Evolutionary conservation across 53 echinoderm and acorn worm species (phyloP).

Genomic region (Henricia sp.): DNA sequence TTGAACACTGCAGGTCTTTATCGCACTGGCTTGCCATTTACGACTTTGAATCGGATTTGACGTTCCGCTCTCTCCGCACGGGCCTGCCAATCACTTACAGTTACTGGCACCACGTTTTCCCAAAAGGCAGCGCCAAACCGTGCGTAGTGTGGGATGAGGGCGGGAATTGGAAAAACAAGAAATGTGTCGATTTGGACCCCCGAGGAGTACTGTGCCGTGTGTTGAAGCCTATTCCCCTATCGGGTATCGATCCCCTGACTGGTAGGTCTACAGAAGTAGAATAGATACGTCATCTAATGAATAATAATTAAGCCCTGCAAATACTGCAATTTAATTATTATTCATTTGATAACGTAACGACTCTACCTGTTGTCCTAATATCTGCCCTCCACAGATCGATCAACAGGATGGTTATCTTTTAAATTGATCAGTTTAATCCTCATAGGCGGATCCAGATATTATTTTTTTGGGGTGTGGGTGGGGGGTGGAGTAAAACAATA

Average conservation of each 20-base stretch:
- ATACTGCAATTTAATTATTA: too few relatives aligned
- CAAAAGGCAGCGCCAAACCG: neutral
- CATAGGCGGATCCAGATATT: too few relatives aligned
- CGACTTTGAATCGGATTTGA: neutral
- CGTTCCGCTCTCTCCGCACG: neutral
- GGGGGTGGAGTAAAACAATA: too few relatives aligned
- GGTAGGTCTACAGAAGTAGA: too few relatives aligned
- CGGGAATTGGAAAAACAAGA: neutral
- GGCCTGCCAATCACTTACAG: neutral
- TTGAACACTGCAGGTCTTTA: neutral
- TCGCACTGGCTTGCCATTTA: slow-evolving; percentile 13
- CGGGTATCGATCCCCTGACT: slow-evolving; percentile 5
- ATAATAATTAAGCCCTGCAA: too few relatives aligned
- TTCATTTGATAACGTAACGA: too few relatives aligned
- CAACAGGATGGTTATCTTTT: too few relatives aligned
- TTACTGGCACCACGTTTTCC: neutral
- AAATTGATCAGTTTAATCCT: too few relatives aligned
- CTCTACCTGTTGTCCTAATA: too few relatives aligned
- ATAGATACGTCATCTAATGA: too few relatives aligned
- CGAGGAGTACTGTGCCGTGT: slow-evolving; percentile 13
- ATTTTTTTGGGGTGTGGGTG: too few relatives aligned
- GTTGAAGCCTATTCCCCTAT: neutral
- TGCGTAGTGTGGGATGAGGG: neutral
- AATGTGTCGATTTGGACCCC: neutral
- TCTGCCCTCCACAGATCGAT: too few relatives aligned